A percentile compares a stretch with the other conserved stretches of the same genome.
phyloP scores from a whole-genome alignment of 23 tunicate genomes.

The Aplidium turbinatum region DNA sequence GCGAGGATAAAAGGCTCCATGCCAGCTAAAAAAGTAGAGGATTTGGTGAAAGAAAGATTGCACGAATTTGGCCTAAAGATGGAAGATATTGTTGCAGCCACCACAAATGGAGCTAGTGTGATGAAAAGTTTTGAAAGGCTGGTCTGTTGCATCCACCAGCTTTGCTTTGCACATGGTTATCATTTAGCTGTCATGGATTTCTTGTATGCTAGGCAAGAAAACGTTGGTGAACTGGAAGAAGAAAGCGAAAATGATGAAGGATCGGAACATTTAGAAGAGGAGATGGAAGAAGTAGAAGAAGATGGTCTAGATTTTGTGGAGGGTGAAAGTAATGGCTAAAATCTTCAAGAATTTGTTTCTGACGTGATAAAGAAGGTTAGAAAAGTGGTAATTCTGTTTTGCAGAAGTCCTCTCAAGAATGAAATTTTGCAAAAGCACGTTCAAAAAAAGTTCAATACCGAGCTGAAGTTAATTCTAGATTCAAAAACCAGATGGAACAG shows the following conservation, averaged over 20 bases:
- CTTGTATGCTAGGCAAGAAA: no score
- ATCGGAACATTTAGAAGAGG: neutral
- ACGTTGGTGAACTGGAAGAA: no score
- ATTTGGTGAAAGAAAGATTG: conserved; percentile 3
- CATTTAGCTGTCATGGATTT: no score
- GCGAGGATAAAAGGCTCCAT: no score
- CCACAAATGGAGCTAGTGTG: neutral
- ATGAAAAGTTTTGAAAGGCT: neutral
- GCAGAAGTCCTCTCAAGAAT: conserved; percentile 48
- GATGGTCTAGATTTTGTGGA: conserved; percentile 36
- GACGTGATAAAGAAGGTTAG: conserved; percentile 59
- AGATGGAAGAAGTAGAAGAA: neutral
- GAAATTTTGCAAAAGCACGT: conserved; percentile 71
- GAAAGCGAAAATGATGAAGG: no score
- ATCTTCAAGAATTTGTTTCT: conserved; percentile 60
- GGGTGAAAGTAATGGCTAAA: conserved; percentile 30
- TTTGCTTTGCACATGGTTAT: neutral
- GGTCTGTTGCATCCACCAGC: neutral
- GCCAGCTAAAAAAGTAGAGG: conserved; percentile 1
- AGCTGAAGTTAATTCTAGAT: conserved; percentile 67
- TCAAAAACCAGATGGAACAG: conserved; percentile 75
- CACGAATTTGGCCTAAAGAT: conserved; percentile 1
- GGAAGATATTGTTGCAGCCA: neutral
- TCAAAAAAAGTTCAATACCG: conserved; percentile 46
- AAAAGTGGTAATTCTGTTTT: conserved; percentile 45